Evolutionary conservation across 2,113 vertebrate species (phyloP).

Genomic region (Epinephelus fuscoguttatus): DNA sequence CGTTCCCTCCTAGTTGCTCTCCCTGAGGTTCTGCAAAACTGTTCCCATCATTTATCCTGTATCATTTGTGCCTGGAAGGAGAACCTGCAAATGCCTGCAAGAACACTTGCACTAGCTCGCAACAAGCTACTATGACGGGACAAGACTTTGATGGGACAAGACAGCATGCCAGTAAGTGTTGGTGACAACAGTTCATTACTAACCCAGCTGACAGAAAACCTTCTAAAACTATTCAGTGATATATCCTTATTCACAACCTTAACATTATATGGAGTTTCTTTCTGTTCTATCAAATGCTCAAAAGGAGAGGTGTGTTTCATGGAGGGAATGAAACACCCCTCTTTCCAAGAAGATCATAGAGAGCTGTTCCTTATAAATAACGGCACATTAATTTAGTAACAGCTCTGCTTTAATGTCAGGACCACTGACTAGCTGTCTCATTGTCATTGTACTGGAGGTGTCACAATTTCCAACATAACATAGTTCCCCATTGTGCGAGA

Average conservation of each 20-base stretch:
- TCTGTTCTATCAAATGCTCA: conserved; percentile 14
- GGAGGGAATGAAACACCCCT: not conserved
- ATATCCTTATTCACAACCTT: conserved; percentile 1
- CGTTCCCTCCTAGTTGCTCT: no score
- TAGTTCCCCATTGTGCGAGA: not conserved
- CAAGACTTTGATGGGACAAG: not conserved
- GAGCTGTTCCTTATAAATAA: conserved; percentile 27
- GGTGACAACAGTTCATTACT: conserved; percentile 17
- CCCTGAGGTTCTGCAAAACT: not conserved
- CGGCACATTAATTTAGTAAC: conserved; percentile 16
- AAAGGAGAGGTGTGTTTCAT: not conserved
- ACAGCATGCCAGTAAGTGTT: not conserved
- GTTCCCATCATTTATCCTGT: not conserved
- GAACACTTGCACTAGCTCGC: not conserved
- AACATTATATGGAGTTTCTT: conserved; percentile 5
- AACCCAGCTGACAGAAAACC: not conserved
- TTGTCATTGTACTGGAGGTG: conserved; percentile 37
- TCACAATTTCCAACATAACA: conserved; percentile 9
- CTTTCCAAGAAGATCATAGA: conserved; percentile 11
- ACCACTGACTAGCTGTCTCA: conserved; percentile 21
- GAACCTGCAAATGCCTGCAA: not conserved
- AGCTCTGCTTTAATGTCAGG: conserved; percentile 10
- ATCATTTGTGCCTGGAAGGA: not conserved
- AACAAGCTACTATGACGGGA: not conserved
- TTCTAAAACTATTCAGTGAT: not conserved